Evolutionary conservation across 1,140 invertebrate species (phyloP), one percentile per base, ranked within the genome.

Genomic region (Stegodyphus mimosarum): DNA sequence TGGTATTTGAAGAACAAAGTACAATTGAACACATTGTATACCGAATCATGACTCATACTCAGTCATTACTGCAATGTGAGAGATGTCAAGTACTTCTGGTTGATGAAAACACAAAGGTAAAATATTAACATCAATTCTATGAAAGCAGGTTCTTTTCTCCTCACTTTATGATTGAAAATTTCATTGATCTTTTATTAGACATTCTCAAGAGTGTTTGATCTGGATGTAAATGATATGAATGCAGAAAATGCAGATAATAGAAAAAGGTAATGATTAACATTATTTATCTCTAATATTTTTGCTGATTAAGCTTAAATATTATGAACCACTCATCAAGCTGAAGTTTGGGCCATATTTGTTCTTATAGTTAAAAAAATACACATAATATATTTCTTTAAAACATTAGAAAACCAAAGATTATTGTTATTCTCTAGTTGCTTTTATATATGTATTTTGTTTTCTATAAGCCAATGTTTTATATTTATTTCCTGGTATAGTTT

Each of bases 1-100:
- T 98, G 94, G 96, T 99, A 88, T 99, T 99, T 90, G 97, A 98
- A 90, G 97, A 99, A 90, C 97, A 98, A 91, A 97, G 95, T 91
- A 98, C 96, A 87, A 96, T 98, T 88, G 97, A 98, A 89, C 95
- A 96, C 89, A 96, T 98, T 92, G 96, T 98, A 86, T 94, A 97
- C 88, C 94, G 97, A 91, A 98, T 99, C 89, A 92, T 98, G 89
- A 96, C 96, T 60, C 96, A 99, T 91, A 98, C 96, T 63, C 96
- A 98, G 91, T 97, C 96, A 87, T 92, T 98, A 33, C 96, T 98
- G 88, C 95, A 97, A 89, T 98, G 97, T 92, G 95, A 98, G 91
- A 93, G 96, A 87, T 96, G 96, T 72, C 96, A 97, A 93, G 95
- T 96, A 90, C 92, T 97, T 60, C 90, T 97, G 87, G 94, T 96